These are phyloP conservation scores for Salarias fasciatus DNA, from an alignment of 2,797 vertebrate genomes.

Conservation along the genomic window DNA sequence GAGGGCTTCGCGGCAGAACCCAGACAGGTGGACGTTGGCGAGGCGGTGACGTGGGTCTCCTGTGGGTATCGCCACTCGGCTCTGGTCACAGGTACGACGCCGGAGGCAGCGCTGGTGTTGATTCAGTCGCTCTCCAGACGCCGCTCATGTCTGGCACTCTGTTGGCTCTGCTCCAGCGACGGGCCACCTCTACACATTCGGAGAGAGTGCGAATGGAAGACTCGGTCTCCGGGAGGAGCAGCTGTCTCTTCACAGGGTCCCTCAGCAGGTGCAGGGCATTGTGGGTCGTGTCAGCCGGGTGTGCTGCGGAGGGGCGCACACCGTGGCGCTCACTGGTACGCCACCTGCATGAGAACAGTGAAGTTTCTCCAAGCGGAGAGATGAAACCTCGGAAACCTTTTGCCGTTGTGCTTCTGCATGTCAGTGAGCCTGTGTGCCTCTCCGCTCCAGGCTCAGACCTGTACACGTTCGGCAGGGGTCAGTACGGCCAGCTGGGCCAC, in stretches of 20 bases:
- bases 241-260: constrained; percentile 84
- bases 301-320: constrained; percentile 90
- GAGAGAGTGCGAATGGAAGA: constrained; percentile 85
- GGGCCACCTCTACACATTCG: constrained; percentile 89
- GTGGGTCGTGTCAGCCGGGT: constrained; percentile 84
- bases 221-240: constrained; percentile 84
- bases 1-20: constrained; percentile 78
- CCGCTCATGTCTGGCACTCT: not conserved
- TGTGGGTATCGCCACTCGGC: constrained; percentile 93
- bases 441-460: constrained; percentile 69
- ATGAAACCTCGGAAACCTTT: not conserved
- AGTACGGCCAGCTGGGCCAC: constrained; percentile 90
- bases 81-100: constrained; percentile 80
- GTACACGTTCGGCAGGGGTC: constrained; percentile 90
- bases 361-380: too few relatives aligned
- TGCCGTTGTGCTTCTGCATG: too few relatives aligned
- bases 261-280: constrained; percentile 86
- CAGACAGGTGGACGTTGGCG: constrained; percentile 83
- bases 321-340: constrained; percentile 88
- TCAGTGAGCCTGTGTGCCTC: constrained; percentile 23
- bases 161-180: constrained; percentile 71
- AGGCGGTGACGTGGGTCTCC: constrained; percentile 86
- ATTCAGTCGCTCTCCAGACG: not conserved
- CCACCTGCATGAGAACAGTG: not conserved
- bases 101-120: not conserved